These are phyloP conservation scores for Leptopilina boulardi DNA, from an alignment of 1,140 invertebrate genomes.

Conservation along the genomic window DNA sequence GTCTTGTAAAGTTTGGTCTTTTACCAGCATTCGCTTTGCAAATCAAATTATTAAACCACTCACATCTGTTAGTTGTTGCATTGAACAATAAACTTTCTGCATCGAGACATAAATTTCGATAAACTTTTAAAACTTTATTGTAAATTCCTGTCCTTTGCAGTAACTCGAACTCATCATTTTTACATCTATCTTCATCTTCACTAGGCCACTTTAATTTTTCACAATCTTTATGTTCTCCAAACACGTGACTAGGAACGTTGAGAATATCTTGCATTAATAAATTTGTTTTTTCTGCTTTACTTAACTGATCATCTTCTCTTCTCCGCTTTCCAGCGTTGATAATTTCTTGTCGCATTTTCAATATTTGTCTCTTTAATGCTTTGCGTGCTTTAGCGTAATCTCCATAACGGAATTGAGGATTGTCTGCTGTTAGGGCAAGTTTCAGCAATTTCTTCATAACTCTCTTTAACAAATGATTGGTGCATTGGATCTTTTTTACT, in stretches of 20 bases:
- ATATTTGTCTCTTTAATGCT: conserved; percentile 43
- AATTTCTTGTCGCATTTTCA: conserved; percentile 46
- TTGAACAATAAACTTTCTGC: conserved; percentile 61
- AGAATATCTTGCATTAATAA: conserved; percentile 55
- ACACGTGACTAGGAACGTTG: conserved; percentile 63
- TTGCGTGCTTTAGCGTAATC: conserved; percentile 34
- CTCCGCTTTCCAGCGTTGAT: conserved; percentile 39
- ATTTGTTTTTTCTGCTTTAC: conserved; percentile 35
- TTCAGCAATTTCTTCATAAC: conserved; percentile 52
- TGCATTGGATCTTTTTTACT: conserved; percentile 69
- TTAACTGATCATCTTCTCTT: conserved; percentile 35
- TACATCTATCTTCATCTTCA: conserved; percentile 30
- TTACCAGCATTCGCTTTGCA: conserved; percentile 68
- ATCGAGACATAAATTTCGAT: conserved; percentile 44
- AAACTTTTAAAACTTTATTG: conserved; percentile 39
- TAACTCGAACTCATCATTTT: conserved; percentile 49
- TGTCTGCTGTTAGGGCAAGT: conserved; percentile 34
- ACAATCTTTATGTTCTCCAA: conserved; percentile 65
- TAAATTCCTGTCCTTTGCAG: conserved; percentile 46
- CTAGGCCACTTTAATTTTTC: conserved; percentile 53
- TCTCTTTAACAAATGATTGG: conserved; percentile 63
- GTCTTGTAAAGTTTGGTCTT: conserved; percentile 60
- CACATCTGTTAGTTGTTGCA: conserved; percentile 68
- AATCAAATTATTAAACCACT: conserved; percentile 66
- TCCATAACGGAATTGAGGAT: not conserved